These are phyloP conservation scores for Achatina immaculata DNA, from an alignment of 1,140 invertebrate genomes.

Conservation along the genomic window DNA sequence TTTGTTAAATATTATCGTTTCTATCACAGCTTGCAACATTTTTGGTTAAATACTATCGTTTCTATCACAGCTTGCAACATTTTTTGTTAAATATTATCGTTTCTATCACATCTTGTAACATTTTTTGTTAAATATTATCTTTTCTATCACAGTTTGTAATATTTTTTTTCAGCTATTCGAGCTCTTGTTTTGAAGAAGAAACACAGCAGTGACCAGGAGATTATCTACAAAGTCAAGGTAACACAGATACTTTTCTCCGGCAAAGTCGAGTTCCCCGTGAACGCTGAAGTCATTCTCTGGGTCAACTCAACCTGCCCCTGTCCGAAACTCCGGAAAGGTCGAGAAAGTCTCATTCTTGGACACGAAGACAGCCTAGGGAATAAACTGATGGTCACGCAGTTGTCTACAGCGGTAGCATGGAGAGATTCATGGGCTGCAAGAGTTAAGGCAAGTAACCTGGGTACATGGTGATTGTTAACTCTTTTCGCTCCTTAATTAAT, in stretches of 20 bases:
- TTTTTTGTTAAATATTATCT: neutral
- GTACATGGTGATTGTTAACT: no score
- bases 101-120: no score
- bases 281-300: constrained; percentile 51
- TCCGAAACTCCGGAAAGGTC: constrained; percentile 43
- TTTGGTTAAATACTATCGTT: no score
- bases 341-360: constrained; percentile 50
- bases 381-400: constrained; percentile 47
- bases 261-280: constrained; percentile 43
- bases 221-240: constrained; percentile 47
- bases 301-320: constrained; percentile 56
- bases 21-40: no score
- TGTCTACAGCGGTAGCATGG: constrained; percentile 47
- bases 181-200: constrained; percentile 43
- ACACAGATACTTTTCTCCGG: constrained; percentile 47
- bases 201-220: constrained; percentile 41
- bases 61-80: no score
- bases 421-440: constrained; percentile 44
- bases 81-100: no score
- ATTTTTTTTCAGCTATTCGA: constrained; percentile 41
- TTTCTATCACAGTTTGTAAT: constrained; percentile 40
- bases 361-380: constrained; percentile 45
- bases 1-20: no score
- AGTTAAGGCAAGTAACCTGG: constrained; percentile 43
- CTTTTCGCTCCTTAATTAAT: no score